Percentiles rank a stretch among this genome's conserved stretches.
Evolutionary conservation across 2,113 vertebrate genomes (phyloP).

Genomic region (Crypturellus undulatus): DNA sequence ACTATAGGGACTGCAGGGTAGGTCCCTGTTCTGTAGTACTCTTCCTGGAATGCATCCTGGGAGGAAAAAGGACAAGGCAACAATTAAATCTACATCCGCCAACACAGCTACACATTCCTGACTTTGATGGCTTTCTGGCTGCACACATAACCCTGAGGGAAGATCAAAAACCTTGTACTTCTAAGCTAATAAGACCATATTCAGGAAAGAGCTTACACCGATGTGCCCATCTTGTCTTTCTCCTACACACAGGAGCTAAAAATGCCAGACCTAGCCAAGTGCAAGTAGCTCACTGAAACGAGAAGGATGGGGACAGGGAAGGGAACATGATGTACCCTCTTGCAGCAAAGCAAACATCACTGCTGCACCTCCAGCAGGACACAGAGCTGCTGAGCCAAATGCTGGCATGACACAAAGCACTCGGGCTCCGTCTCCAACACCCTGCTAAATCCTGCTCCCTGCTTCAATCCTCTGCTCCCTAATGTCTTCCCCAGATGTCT

Average conservation of each 20-base stretch:
- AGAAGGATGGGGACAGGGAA: background rate
- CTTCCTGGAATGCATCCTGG: conserved; percentile 92
- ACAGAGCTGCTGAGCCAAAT: background rate
- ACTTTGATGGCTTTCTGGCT: background rate
- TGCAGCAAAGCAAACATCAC: background rate
- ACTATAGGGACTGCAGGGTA: conserved; percentile 83
- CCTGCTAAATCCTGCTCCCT: too few species aligned
- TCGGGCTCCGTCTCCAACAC: background rate
- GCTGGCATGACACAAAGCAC: background rate
- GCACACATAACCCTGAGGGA: background rate
- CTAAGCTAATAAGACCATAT: background rate
- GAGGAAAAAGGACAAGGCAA: conserved; percentile 6
- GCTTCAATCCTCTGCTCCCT: background rate
- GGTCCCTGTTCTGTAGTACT: conserved; percentile 83
- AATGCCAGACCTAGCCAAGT: background rate
- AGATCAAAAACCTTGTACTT: conserved; percentile 20
- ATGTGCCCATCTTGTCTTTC: background rate
- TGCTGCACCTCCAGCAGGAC: background rate
- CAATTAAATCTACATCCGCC: background rate
- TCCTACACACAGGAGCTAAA: background rate
- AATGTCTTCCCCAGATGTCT: background rate
- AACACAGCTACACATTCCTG: background rate
- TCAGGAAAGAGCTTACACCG: background rate
- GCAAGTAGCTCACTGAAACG: background rate
- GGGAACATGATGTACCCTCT: background rate